These are phyloP conservation scores for Liodrosophila aerea DNA, from an alignment of 2,888 invertebrate genomes.

Conservation along the genomic window DNA sequence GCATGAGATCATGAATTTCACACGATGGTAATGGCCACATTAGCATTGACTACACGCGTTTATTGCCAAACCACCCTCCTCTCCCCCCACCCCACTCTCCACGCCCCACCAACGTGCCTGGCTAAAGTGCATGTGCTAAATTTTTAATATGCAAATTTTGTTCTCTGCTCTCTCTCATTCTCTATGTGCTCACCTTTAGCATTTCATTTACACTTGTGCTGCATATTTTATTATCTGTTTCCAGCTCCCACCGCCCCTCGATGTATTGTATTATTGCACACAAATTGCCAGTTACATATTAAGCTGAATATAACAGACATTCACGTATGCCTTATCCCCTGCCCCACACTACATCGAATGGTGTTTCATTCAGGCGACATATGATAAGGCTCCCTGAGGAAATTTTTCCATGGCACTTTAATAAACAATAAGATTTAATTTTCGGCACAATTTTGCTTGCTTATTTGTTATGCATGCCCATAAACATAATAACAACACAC, in stretches of 20 bases:
- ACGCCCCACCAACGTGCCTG: background rate
- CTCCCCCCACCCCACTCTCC: slow-evolving; percentile 2
- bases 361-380: slow-evolving; percentile 26
- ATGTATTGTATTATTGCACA: slow-evolving; percentile 61
- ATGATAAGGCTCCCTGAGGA: slow-evolving; percentile 30
- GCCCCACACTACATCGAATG: background rate
- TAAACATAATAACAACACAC: slow-evolving; percentile 16
- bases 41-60: slow-evolving; percentile 74
- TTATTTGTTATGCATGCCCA: slow-evolving; percentile 31
- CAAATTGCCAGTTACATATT: slow-evolving; percentile 70
- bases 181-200: slow-evolving; percentile 44
- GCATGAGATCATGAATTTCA: slow-evolving; percentile 74
- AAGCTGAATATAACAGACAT: slow-evolving; percentile 34
- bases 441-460: slow-evolving; percentile 36
- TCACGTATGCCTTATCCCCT: slow-evolving; percentile 4
- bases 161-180: too few relatives aligned
- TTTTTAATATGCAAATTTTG: slow-evolving; percentile 73
- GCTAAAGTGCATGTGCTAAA: slow-evolving; percentile 70
- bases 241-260: background rate
- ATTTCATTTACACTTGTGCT: slow-evolving; percentile 74
- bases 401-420: slow-evolving; percentile 38
- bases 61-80: too few relatives aligned
- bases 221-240: slow-evolving; percentile 66
- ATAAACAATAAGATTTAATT: slow-evolving; percentile 59
- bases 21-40: slow-evolving; percentile 71